A percentile compares a stretch with the other conserved stretches of the same genome.
Conservation (phyloP, 2,888 invertebrate genomes). For the Bugula neritina region DNA sequence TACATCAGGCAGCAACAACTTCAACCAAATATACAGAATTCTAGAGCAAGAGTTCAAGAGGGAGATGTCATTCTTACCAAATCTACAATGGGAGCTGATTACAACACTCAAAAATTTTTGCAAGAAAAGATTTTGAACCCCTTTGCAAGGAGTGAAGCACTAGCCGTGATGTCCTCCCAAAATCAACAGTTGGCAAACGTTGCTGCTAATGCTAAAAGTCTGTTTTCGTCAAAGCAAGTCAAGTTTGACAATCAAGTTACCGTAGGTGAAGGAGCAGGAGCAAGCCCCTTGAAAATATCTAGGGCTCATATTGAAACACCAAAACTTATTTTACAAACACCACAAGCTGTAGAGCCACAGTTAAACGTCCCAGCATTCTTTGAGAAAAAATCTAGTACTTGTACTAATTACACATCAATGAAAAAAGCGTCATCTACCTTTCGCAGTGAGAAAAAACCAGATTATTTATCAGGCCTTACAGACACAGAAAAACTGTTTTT, state of each 20-base stretch:
- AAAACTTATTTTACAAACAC: neutral
- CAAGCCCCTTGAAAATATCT: slow-evolving; percentile 34
- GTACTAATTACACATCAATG: neutral
- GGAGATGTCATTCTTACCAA: slow-evolving; percentile 40
- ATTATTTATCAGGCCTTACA: neutral
- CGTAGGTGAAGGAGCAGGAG: slow-evolving; percentile 38
- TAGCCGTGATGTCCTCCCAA: slow-evolving; percentile 41
- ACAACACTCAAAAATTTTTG: slow-evolving; percentile 46
- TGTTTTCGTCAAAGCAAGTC: slow-evolving; percentile 34
- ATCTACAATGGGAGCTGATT: slow-evolving; percentile 41
- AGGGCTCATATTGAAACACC: slow-evolving; percentile 34
- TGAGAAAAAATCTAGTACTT: neutral
- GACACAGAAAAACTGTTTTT: neutral
- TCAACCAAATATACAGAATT: slow-evolving; percentile 37
- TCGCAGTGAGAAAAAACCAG: neutral
- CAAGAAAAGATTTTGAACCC: slow-evolving; percentile 43
- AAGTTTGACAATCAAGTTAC: slow-evolving; percentile 40
- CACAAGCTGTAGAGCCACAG: neutral
- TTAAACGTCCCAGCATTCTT: neutral
- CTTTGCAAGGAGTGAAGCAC: slow-evolving; percentile 41
- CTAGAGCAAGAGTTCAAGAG: slow-evolving; percentile 39
- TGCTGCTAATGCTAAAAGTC: slow-evolving; percentile 27
- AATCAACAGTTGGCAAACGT: slow-evolving; percentile 42
- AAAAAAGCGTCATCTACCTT: neutral
- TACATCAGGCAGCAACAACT: slow-evolving; percentile 38